Evolutionary conservation across 2,888 invertebrate genomes (phyloP), one percentile per base, ranked within the genome.

Genomic region (Leptopilina drosophilae): DNA sequence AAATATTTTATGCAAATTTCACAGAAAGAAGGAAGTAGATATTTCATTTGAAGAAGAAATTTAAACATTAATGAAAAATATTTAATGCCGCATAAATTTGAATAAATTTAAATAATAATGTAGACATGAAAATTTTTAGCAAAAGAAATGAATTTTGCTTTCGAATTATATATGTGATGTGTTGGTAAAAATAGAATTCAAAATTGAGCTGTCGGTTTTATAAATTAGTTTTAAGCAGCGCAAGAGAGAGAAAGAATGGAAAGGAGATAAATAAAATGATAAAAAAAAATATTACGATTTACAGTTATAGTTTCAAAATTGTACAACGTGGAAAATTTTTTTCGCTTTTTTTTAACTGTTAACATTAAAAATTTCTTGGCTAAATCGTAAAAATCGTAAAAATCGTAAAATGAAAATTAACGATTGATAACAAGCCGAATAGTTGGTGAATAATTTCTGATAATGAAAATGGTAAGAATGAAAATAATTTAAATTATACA

Each of bases 1-100:
- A 12, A 46, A 67, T 53, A 53, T 75, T 73, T 64, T 77, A 77
- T 76, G 12, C 62, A 33, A 64, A 67, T 49, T 40, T 3, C 40
- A 77, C 59, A 59, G 33, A 59, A 59, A 59, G 59, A 59, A 59
- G 59, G 59, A 59, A 59, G 59, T 59, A 59, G 33, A 33, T 33
- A 33, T 33, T 59, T 59, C n/a, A 15, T 59, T 59, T 59, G 15
- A 15, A 59, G 15, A 59, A 59, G 59, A 59, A 59, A 59, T 59
- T 59, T 59, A 59, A 59, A 59, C 59, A 59, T 59, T 59, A 59
- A 59, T 59, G 59, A 59, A 59, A 59, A 59, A 59, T 59, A 59
- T 59, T 59, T 59, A 59, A 59, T 15, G 59, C 59, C n/a, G 59
- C n/a, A 59, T 59, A 15, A 59, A 59, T 59, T 59, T n/a, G 15